Evolutionary conservation across 2,797 vertebrate species (phyloP).

Genomic region (Peromyscus eremicus): DNA sequence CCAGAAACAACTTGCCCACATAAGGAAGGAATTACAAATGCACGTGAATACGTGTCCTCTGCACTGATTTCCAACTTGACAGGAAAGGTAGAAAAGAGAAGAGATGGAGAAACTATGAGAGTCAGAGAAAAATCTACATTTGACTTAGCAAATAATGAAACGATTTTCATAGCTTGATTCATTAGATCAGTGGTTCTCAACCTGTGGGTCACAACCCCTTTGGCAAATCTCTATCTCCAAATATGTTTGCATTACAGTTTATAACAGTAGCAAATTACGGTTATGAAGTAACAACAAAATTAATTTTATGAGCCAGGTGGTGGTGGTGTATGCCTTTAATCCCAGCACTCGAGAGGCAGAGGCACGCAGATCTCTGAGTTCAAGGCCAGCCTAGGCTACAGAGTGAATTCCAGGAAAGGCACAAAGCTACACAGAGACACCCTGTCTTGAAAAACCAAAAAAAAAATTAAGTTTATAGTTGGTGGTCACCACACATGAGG

Average conservation of each 20-base stretch:
- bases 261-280: not conserved
- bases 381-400: too few relatives aligned
- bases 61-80: not conserved
- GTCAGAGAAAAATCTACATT: not conserved
- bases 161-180: not conserved
- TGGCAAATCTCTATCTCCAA: not conserved
- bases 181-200: not conserved
- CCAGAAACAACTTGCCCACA: not conserved
- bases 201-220: not conserved
- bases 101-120: not conserved
- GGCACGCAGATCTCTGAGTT: too few relatives aligned
- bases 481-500: not conserved
- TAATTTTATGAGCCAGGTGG: not conserved
- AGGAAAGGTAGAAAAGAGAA: too few relatives aligned
- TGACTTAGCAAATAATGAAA: not conserved
- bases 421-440: too few relatives aligned
- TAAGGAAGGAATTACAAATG: not conserved
- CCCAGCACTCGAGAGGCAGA: too few relatives aligned
- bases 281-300: not conserved
- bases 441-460: too few relatives aligned
- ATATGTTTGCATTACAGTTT: not conserved
- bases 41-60: too few relatives aligned
- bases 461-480: not conserved
- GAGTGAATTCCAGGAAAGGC: too few relatives aligned
- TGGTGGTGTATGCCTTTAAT: too few relatives aligned